Conservation (phyloP, 2,888 invertebrate genomes). For the Apamea epomidion region DNA sequence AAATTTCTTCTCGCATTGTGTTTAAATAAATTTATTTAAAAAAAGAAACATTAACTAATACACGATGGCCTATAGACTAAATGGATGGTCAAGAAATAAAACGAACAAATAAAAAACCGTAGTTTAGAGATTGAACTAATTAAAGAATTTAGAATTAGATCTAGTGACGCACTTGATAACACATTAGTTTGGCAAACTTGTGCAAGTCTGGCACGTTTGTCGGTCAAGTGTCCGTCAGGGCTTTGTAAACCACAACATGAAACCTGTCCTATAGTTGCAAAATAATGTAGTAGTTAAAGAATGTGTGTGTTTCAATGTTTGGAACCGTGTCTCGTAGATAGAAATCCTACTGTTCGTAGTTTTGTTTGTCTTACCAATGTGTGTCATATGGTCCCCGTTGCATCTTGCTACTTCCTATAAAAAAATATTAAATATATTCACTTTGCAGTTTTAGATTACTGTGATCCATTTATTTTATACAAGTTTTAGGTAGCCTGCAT, state of each 20-base stretch:
- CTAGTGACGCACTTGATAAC: conserved; percentile 83
- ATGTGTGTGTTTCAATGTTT: conserved; percentile 80
- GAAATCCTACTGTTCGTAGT: conserved; percentile 78
- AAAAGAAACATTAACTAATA: conserved; percentile 69
- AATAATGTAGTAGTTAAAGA: conserved; percentile 80
- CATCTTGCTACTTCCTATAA: conserved; percentile 70
- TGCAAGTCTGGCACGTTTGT: conserved; percentile 80
- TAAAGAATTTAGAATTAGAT: conserved; percentile 79
- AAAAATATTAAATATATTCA: conserved; percentile 61
- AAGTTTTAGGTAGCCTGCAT: conserved; percentile 71
- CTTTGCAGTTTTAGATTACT: conserved; percentile 68
- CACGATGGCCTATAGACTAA: conserved; percentile 67
- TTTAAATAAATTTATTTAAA: conserved; percentile 77
- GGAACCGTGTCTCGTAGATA: conserved; percentile 79
- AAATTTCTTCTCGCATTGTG: conserved; percentile 88
- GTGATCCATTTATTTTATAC: conserved; percentile 63
- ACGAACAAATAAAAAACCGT: conserved; percentile 70
- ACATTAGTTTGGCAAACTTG: conserved; percentile 79
- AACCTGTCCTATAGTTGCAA: conserved; percentile 91
- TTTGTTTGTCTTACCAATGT: conserved; percentile 77
- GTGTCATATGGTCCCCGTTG: conserved; percentile 75
- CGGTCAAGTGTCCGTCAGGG: conserved; percentile 81
- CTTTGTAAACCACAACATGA: conserved; percentile 87
- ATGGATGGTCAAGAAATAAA: conserved; percentile 67
- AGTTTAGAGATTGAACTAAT: conserved; percentile 74